Percentiles rank a stretch among this genome's conserved stretches.
phyloP scores from a whole-genome alignment of 2,797 vertebrate species.

The Sebastes kiyomatsui region DNA sequence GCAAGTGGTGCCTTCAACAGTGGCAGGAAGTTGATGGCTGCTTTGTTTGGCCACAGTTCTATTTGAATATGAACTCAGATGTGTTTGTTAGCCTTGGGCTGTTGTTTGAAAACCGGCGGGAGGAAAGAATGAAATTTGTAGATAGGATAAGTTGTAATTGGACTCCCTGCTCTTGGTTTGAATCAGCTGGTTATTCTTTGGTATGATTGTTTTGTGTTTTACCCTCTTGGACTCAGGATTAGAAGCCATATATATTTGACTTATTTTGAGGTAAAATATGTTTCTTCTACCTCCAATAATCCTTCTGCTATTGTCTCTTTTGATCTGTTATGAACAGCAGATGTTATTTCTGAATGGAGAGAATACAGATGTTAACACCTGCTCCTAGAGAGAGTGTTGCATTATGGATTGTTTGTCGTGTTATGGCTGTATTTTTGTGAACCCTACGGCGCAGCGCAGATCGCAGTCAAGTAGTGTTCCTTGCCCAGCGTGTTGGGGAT shows the following conservation, averaged over 20 bases:
- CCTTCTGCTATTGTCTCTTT: background rate
- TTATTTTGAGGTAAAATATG: background rate
- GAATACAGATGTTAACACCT: background rate
- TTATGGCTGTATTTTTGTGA: background rate
- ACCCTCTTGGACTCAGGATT: background rate
- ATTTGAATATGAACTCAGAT: slow-evolving; percentile 29
- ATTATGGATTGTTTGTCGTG: background rate
- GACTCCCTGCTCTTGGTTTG: background rate
- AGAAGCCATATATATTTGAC: background rate
- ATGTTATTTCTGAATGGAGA: background rate
- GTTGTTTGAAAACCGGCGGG: background rate
- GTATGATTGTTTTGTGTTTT: background rate
- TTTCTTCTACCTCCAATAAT: background rate
- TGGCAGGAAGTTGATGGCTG: slow-evolving; percentile 27
- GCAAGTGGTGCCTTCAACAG: slow-evolving; percentile 10
- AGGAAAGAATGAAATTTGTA: slow-evolving; percentile 8
- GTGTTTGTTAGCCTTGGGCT: slow-evolving; percentile 13
- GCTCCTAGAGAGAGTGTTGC: background rate
- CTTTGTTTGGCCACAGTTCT: slow-evolving; percentile 20
- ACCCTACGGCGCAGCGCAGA: background rate
- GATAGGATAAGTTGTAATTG: background rate
- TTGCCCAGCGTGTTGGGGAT: background rate
- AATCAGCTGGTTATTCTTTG: background rate
- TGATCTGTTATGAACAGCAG: background rate
- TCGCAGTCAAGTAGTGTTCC: background rate